Percentiles rank a stretch among this genome's conserved stretches.
Evolutionary conservation across 2,888 invertebrate genomes (phyloP).

Genomic region (Caenorhabditis auriculariae): DNA sequence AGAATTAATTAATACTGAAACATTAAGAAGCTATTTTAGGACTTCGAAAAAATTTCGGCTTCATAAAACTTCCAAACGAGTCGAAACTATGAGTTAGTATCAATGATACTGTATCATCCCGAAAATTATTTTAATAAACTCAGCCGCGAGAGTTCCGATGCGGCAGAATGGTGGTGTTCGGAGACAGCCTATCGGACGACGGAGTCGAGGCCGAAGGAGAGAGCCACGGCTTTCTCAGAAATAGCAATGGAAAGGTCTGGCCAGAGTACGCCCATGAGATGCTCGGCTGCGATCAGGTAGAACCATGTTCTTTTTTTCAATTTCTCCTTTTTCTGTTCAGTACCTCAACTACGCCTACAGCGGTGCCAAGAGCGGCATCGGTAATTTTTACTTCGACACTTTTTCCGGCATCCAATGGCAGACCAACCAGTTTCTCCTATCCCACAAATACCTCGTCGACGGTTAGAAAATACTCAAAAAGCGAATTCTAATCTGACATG

Average conservation of each 20-base stretch:
- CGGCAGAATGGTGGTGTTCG: constrained; percentile 47
- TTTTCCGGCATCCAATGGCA: constrained; percentile 51
- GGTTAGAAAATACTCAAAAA: constrained; percentile 2
- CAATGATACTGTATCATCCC: too few relatives aligned
- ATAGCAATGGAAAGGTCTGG: constrained; percentile 54
- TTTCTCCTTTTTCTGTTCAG: constrained; percentile 34
- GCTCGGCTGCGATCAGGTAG: constrained; percentile 46
- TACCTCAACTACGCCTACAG: constrained; percentile 53
- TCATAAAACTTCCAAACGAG: too few relatives aligned
- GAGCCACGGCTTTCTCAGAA: constrained; percentile 39
- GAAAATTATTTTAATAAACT: too few relatives aligned
- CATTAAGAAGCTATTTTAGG: too few relatives aligned
- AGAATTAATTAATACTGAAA: too few relatives aligned
- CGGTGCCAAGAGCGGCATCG: constrained; percentile 46
- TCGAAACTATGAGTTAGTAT: too few relatives aligned
- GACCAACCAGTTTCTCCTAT: constrained; percentile 38
- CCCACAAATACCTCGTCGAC: constrained; percentile 28
- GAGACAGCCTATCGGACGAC: constrained; percentile 53
- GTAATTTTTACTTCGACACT: constrained; percentile 53
- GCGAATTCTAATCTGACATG: neutral
- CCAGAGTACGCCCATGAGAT: constrained; percentile 48
- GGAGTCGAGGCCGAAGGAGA: constrained; percentile 50
- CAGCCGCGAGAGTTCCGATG: constrained; percentile 53
- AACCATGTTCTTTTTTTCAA: neutral
- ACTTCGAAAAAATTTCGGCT: too few relatives aligned